Base-by-base conservation (phyloP, 2,797 vertebrate genomes). In the Hypotaenidia okinawae region DNA sequence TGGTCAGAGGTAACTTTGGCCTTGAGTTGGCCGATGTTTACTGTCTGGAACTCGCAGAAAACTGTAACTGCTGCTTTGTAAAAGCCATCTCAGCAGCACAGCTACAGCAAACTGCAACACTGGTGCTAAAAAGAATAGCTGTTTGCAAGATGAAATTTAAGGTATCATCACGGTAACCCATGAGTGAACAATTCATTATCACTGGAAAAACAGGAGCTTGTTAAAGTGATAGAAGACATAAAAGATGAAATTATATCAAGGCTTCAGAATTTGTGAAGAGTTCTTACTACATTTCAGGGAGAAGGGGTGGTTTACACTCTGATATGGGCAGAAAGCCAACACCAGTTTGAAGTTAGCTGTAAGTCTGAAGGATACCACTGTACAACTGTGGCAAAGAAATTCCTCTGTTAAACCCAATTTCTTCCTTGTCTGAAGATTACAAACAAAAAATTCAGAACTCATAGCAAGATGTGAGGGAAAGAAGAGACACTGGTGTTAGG, bases 181-280 rank as follows among this genome's bases (percentile, higher is more conserved):
- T 0, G 1, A 81, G 8, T 6, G 35, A 86, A 77, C 11, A 79
- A 73, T 68, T 55, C 0, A 0, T 11, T 74, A 82, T 6, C 9
- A 2, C 9, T 4, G 6, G 27, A 87, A 92, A 49, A 74, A 33
- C 15, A 75, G 33, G 76, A 57, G 7, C 45, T 69, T 85, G 32
- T 9, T 45, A 58, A 33, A 49, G 4, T 1, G 6, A 15, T 30
- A 32, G 35, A 64, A 75, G 24, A 80, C 16, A 39, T 7, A 58
- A 63, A 83, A 15, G 3, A 64, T 59, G 69, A 43, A 49, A 47
- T 1, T 0, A 18, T 11, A 45, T 12, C 7, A 84, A 49, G 15
- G 61, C 22, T 43, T 43, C 35, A 59, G 43, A 66, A 52, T 66
- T 59, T 73, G 16, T 55, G 27, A 89, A 69, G 21, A 6, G 1